Conservation (phyloP, 1,140 invertebrate species). For the Dufourea novaeangliae region DNA sequence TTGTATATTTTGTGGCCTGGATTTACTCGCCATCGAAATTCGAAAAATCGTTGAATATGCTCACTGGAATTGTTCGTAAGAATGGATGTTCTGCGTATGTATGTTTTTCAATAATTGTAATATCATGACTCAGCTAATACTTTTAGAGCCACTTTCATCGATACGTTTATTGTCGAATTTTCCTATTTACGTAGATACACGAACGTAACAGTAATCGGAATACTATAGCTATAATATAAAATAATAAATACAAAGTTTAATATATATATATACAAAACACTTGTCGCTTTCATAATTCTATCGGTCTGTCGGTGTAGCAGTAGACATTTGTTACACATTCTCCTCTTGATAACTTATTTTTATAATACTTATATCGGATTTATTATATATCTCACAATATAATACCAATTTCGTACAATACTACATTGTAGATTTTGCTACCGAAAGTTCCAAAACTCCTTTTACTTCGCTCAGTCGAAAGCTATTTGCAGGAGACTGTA, state of each 20-base stretch:
- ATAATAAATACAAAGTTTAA: conserved; percentile 70
- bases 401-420: conserved; percentile 3
- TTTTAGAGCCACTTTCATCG: neutral
- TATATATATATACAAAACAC: conserved; percentile 71
- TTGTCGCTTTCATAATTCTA: neutral
- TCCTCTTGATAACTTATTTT: neutral
- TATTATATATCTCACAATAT: conserved; percentile 1
- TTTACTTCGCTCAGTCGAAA: neutral
- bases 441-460: neutral
- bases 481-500: neutral
- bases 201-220: conserved; percentile 45
- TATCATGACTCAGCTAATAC: neutral
- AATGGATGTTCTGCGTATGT: neutral
- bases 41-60: too few species aligned
- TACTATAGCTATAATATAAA: conserved; percentile 49
- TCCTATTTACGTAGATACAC: conserved; percentile 51
- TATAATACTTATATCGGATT: neutral
- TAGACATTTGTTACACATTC: neutral
- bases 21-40: neutral
- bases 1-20: neutral
- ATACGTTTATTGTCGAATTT: conserved; percentile 56
- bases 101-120: neutral
- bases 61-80: neutral
- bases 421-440: neutral
- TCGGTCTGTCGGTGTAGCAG: neutral